Conservation (phyloP, 2,113 vertebrate genomes). For the Xiphias gladius region DNA sequence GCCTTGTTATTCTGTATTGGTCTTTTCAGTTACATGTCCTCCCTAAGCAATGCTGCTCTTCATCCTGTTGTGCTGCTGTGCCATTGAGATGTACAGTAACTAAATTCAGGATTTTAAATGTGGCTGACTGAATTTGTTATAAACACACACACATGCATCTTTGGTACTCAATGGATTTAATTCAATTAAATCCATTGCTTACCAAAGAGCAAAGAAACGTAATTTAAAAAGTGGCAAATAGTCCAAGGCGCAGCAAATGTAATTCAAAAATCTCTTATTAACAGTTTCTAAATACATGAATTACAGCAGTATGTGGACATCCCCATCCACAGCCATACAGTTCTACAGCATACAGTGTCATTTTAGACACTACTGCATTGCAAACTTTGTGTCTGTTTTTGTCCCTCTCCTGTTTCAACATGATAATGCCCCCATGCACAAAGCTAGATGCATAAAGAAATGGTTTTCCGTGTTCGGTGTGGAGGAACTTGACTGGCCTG, state of each 20-base stretch:
- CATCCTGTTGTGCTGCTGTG: not conserved
- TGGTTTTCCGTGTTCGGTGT: too few species aligned
- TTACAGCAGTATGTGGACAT: not conserved
- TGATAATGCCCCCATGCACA: not conserved
- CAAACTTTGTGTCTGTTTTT: not conserved
- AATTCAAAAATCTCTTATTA: not conserved
- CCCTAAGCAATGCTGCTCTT: slow-evolving; percentile 2
- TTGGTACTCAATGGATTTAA: not conserved
- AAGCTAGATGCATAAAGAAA: not conserved
- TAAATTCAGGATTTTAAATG: not conserved
- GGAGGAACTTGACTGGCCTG: not conserved
- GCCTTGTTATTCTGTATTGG: slow-evolving; percentile 25
- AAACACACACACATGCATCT: not conserved
- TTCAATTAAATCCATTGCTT: not conserved
- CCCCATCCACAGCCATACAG: not conserved
- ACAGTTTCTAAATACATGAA: not conserved
- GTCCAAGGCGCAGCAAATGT: not conserved
- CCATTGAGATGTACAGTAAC: not conserved
- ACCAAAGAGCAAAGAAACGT: not conserved
- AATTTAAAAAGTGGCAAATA: not conserved
- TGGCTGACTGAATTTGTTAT: not conserved
- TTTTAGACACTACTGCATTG: not conserved
- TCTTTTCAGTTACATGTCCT: slow-evolving; percentile 19
- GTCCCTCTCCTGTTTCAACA: not conserved
- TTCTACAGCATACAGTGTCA: not conserved